phyloP scores from a whole-genome alignment of 2,888 invertebrate genomes.

The Trichacis sp. region DNA sequence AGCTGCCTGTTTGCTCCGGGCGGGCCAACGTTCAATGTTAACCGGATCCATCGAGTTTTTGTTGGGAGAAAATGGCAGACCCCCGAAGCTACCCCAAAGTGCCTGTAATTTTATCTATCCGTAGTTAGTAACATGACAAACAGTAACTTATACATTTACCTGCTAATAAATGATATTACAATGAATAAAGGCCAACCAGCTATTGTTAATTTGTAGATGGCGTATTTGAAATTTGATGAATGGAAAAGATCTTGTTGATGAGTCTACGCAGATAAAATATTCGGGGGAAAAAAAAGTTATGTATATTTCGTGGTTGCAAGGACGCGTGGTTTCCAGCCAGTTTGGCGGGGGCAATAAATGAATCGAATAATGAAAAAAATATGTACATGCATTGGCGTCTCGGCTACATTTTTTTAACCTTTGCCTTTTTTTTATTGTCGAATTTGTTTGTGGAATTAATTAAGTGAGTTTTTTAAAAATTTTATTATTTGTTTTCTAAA shows the following conservation, averaged over 20 bases:
- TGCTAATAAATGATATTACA: conserved; percentile 60
- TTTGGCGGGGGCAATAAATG: conserved; percentile 41
- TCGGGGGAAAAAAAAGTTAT: conserved; percentile 28
- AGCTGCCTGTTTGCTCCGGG: conserved; percentile 40
- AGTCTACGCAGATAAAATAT: conserved; percentile 41
- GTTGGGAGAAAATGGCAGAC: conserved; percentile 49
- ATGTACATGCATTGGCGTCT: conserved; percentile 28
- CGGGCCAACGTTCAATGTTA: conserved; percentile 37
- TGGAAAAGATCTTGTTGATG: conserved; percentile 28
- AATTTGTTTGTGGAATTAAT: no score
- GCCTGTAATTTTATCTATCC: conserved; percentile 62
- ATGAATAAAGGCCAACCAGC: conserved; percentile 54
- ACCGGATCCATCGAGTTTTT: conserved; percentile 13
- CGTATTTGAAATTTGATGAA: conserved; percentile 32
- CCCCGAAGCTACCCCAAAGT: conserved; percentile 55
- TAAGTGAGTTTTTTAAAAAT: no score
- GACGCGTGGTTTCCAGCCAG: conserved; percentile 37
- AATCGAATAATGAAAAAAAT: conserved; percentile 41
- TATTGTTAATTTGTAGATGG: conserved; percentile 43
- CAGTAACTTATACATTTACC: conserved; percentile 63
- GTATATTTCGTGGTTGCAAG: conserved; percentile 40
- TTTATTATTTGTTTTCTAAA: no score
- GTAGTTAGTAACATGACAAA: conserved; percentile 63
- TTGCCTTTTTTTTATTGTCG: background rate
- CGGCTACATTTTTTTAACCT: conserved; percentile 41